Evolutionary conservation across 2,113 vertebrate species (phyloP).

Genomic region (Amblyornis subalaris): DNA sequence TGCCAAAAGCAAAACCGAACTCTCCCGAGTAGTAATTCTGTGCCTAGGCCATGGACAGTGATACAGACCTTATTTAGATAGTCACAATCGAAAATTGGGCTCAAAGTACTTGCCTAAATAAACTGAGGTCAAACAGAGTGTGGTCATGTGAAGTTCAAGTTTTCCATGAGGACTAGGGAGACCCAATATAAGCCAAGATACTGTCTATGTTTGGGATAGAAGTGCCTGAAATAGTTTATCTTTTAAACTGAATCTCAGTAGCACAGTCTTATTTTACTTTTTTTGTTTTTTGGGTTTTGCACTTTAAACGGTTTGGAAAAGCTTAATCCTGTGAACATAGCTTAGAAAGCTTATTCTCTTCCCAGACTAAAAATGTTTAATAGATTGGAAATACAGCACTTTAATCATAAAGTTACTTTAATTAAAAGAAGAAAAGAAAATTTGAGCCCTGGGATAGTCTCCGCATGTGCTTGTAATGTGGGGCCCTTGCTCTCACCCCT

Average conservation of each 20-base stretch:
- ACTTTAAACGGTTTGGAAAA: neutral
- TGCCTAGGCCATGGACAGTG: neutral
- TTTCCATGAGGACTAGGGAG: neutral
- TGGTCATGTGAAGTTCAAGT: neutral
- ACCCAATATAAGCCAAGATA: neutral
- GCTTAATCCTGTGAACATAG: neutral
- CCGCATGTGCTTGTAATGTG: accelerated
- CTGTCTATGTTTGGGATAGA: neutral
- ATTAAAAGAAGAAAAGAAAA: no score
- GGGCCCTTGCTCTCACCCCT: neutral
- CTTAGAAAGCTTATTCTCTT: neutral
- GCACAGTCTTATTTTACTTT: neutral
- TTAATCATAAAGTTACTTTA: neutral
- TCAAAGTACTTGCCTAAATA: neutral
- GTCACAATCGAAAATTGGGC: neutral
- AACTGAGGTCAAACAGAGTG: neutral
- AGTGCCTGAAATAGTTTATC: neutral
- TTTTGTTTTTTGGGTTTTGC: neutral
- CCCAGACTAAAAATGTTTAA: neutral
- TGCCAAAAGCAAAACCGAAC: neutral
- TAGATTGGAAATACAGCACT: neutral
- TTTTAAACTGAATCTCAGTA: neutral
- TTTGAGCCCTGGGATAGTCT: neutral
- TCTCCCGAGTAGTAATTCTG: neutral
- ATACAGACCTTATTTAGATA: neutral